A percentile compares a stretch with the other conserved stretches of the same genome.
Conservation (phyloP, 2,113 vertebrate species). For the Pristiophorus japonicus region DNA sequence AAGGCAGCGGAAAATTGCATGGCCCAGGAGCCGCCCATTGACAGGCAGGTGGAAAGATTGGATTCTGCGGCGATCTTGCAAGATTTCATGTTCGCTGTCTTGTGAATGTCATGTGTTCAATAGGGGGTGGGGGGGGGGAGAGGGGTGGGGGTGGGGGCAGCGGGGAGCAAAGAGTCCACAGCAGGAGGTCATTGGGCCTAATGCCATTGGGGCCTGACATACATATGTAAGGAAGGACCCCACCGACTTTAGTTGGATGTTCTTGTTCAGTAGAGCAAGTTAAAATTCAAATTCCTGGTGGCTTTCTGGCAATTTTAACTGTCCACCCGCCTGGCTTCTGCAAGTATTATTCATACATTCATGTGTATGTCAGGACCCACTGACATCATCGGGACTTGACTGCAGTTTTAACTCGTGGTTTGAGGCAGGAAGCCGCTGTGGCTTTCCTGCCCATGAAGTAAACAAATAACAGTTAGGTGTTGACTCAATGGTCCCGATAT, state of each 20-base stretch:
- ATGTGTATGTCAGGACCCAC: neutral
- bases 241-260: neutral
- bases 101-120: neutral
- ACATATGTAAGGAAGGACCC: neutral
- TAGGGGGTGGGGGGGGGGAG: neutral
- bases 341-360: neutral
- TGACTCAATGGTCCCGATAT: neutral
- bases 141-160: no score
- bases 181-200: neutral
- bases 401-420: no score
- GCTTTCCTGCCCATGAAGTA: no score
- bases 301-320: neutral
- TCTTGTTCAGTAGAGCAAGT: neutral
- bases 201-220: neutral
- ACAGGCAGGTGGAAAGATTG: neutral
- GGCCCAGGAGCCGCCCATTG: neutral
- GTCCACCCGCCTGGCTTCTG: neutral
- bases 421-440: no score
- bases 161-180: neutral
- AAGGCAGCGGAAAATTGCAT: neutral
- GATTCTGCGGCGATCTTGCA: no score
- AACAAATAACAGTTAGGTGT: neutral
- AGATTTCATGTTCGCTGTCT: neutral
- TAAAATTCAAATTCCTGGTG: neutral
- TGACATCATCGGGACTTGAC: no score